phyloP scores from a whole-genome alignment of 2,888 invertebrate species.

The Plebejus argus region DNA sequence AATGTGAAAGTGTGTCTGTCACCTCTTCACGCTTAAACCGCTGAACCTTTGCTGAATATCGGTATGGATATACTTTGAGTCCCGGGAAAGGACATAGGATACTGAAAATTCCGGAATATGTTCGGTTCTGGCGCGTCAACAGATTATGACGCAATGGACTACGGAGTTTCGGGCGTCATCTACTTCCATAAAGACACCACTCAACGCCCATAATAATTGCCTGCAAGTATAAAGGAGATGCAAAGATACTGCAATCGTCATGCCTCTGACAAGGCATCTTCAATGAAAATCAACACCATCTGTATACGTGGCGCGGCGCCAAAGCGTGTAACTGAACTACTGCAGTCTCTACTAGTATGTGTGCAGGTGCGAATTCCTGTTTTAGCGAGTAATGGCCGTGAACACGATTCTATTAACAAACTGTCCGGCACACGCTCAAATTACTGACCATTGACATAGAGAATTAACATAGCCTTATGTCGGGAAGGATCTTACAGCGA shows the following conservation, averaged over 20 bases:
- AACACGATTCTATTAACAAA: conserved; percentile 19
- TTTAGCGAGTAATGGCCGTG: conserved; percentile 14
- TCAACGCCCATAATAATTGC: not conserved
- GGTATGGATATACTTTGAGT: too few species aligned
- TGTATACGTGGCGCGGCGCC: conserved; percentile 18
- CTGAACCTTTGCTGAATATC: not conserved
- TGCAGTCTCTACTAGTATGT: conserved; percentile 34
- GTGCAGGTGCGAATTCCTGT: conserved; percentile 21
- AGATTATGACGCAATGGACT: not conserved
- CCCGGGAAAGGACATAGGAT: too few species aligned
- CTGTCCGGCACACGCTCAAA: conserved; percentile 10
- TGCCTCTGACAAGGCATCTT: not conserved
- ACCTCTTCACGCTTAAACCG: not conserved
- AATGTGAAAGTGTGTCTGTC: too few species aligned
- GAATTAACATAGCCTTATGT: not conserved
- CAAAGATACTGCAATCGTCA: not conserved
- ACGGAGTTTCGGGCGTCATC: not conserved
- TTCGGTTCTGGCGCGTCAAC: too few species aligned
- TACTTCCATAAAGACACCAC: not conserved
- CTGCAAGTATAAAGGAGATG: not conserved
- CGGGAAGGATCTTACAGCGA: not conserved
- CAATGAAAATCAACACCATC: not conserved
- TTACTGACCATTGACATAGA: conserved; percentile 1
- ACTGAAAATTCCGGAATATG: too few species aligned
- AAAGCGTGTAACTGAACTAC: not conserved